Evolutionary conservation across 2,797 vertebrate genomes (phyloP).

Genomic region (Alosa sapidissima): DNA sequence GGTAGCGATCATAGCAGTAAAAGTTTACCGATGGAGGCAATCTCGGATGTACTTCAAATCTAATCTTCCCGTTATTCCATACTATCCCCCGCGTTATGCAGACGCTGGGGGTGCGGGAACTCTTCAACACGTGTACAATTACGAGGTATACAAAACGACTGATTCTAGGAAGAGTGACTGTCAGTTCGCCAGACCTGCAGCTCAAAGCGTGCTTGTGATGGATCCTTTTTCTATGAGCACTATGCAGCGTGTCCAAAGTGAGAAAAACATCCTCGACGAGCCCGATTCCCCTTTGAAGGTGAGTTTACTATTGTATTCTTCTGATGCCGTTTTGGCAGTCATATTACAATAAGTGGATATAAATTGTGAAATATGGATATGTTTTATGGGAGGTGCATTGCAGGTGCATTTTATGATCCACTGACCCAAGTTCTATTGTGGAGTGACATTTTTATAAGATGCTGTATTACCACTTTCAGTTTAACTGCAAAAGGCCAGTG

Average conservation of each 20-base stretch:
- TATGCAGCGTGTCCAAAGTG: background rate
- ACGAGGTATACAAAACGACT: constrained; percentile 50
- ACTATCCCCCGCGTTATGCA: constrained; percentile 35
- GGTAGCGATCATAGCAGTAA: constrained; percentile 54
- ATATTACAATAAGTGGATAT: background rate
- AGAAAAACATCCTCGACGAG: background rate
- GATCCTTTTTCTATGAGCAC: constrained; percentile 11
- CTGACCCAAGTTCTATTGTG: background rate
- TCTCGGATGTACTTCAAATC: constrained; percentile 31
- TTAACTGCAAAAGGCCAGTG: background rate
- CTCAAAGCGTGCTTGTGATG: constrained; percentile 41
- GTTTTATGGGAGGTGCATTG: background rate
- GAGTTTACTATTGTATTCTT: background rate
- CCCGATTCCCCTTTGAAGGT: background rate
- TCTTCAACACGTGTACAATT: constrained; percentile 42
- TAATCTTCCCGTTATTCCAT: constrained; percentile 36
- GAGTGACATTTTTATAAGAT: background rate
- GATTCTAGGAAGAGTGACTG: constrained; percentile 59
- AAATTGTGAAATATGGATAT: background rate
- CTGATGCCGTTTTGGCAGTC: background rate
- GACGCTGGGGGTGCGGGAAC: constrained; percentile 38
- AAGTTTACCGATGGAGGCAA: constrained; percentile 41
- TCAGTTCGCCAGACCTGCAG: constrained; percentile 52
- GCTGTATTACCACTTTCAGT: background rate
- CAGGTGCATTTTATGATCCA: background rate